Conservation (phyloP, 2,113 vertebrate species). For the Dolichotis patagonum region DNA sequence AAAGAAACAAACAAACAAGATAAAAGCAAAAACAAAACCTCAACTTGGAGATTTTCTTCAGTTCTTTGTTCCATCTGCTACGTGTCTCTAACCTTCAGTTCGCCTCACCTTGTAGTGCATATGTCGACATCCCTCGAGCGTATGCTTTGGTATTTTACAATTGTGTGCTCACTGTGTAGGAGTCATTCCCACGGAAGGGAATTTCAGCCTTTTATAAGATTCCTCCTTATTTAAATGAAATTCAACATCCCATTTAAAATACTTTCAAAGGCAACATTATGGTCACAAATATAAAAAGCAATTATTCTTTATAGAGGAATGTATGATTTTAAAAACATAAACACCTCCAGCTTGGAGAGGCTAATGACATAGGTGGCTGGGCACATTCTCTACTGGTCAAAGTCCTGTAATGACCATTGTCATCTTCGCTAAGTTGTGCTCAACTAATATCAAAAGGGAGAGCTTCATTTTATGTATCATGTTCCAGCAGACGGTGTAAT, state of each 20-base stretch:
- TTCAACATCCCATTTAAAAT: background rate
- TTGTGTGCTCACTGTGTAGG: background rate
- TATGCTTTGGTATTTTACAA: background rate
- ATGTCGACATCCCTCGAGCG: background rate
- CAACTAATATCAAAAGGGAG: background rate
- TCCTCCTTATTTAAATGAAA: background rate
- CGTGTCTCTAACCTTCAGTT: background rate
- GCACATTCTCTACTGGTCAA: background rate
- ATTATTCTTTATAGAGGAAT: conserved; percentile 2
- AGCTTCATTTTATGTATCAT: background rate
- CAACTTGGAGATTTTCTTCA: background rate
- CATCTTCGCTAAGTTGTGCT: background rate
- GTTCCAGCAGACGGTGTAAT: background rate
- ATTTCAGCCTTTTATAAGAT: background rate
- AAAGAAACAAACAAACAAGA: background rate
- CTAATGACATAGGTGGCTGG: background rate
- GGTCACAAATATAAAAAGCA: background rate
- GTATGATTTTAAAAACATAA: background rate
- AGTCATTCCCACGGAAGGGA: background rate
- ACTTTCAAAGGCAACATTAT: background rate
- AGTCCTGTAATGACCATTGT: background rate
- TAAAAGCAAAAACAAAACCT: background rate
- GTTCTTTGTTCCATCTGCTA: background rate
- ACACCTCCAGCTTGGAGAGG: background rate
- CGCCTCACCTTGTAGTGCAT: background rate